Percentiles rank a stretch among this genome's conserved stretches.
These are phyloP conservation scores for Donacobius atricapilla DNA, from an alignment of 2,113 vertebrate genomes.

Conservation along the genomic window DNA sequence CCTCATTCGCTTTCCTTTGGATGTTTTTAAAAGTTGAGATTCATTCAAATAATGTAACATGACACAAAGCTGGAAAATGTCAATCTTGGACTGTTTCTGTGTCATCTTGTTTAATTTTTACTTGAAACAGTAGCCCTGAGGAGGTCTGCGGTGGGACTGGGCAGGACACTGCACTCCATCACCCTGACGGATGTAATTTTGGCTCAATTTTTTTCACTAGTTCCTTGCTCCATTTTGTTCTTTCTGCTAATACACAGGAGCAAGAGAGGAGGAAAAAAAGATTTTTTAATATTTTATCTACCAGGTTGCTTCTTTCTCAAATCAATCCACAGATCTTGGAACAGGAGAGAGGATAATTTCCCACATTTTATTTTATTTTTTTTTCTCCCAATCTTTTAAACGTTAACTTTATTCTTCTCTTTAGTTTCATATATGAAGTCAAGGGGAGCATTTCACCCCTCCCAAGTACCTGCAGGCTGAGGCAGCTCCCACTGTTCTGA, in stretches of 20 bases:
- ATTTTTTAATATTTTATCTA: not conserved
- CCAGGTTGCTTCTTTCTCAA: not conserved
- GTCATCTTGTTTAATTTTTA: conserved; percentile 18
- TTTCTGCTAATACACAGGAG: not conserved
- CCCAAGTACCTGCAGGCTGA: not conserved
- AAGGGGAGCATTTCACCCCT: not conserved
- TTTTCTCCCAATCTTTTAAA: fast-evolving
- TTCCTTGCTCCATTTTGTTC: not conserved
- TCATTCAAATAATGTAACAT: conserved; percentile 21
- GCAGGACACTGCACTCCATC: not conserved
- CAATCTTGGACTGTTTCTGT: not conserved
- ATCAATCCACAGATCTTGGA: not conserved
- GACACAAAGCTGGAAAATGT: conserved; percentile 40
- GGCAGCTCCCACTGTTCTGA: not conserved
- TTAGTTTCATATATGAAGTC: not conserved
- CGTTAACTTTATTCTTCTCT: not conserved
- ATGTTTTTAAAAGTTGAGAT: conserved; percentile 11
- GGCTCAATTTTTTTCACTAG: not conserved
- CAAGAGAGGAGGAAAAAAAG: not conserved
- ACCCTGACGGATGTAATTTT: not conserved
- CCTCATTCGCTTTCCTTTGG: not conserved
- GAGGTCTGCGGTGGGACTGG: not conserved
- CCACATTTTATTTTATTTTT: not conserved
- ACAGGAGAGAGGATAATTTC: not conserved
- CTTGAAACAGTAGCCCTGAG: conserved; percentile 27